phyloP scores from a whole-genome alignment of 2,888 invertebrate genomes.

The Hedychridium roseum region DNA sequence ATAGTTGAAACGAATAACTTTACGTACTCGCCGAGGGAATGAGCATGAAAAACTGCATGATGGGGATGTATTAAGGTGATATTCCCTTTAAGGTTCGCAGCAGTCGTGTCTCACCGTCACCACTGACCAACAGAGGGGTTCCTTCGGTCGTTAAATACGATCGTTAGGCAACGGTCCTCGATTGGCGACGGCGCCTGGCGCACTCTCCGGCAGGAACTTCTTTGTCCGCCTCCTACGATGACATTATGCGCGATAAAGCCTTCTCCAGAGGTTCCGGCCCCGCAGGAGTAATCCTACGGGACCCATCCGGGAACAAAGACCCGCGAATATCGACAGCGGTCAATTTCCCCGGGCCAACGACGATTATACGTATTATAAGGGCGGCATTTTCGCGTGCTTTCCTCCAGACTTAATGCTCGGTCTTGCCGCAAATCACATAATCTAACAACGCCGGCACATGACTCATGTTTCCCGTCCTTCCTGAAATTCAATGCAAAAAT shows the following conservation, averaged over 20 bases:
- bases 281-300: constrained; percentile 21
- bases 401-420: too few species aligned
- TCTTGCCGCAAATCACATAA: too few species aligned
- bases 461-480: too few species aligned
- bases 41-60: too few species aligned
- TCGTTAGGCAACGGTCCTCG: constrained; percentile 28
- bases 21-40: too few species aligned
- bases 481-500: too few species aligned
- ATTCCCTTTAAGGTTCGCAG: constrained; percentile 26
- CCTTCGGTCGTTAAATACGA: constrained; percentile 34
- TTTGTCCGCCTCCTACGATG: constrained; percentile 16
- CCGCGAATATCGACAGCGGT: too few species aligned
- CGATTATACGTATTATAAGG: too few species aligned
- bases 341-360: too few species aligned
- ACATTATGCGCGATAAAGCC: constrained; percentile 35
- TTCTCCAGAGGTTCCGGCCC: constrained; percentile 16
- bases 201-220: constrained; percentile 9
- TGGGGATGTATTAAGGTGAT: not conserved
- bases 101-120: constrained; percentile 14
- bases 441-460: too few species aligned
- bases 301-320: constrained; percentile 24
- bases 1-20: too few species aligned
- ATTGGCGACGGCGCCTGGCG: constrained; percentile 16
- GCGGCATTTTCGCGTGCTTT: too few species aligned
- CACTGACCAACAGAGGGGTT: constrained; percentile 28